A percentile compares a stretch with the other conserved stretches of the same genome.
phyloP scores from a whole-genome alignment of 2,113 vertebrate genomes.

The Rutilus rutilus region DNA sequence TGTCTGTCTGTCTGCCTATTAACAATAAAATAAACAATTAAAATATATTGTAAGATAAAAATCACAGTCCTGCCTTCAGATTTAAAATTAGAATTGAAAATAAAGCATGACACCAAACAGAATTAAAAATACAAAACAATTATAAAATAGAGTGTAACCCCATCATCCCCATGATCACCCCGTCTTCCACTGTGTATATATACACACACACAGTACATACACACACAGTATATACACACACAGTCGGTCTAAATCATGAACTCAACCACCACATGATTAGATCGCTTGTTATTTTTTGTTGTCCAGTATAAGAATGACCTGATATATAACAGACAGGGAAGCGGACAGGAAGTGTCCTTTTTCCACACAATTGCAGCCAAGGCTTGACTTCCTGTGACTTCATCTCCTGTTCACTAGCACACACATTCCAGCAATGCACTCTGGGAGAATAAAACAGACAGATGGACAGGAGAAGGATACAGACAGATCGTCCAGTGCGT shows the following conservation, averaged over 20 bases:
- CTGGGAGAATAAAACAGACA: constrained; percentile 2
- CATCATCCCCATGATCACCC: too few species aligned
- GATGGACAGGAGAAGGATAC: constrained; percentile 3
- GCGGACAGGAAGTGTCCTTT: neutral
- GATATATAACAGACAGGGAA: neutral
- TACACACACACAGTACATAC: neutral
- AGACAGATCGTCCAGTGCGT: neutral
- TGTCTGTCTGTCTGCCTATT: too few species aligned
- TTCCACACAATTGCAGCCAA: constrained; percentile 9
- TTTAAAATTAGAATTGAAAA: too few species aligned
- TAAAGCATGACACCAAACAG: too few species aligned
- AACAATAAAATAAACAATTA: too few species aligned
- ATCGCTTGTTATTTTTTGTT: neutral
- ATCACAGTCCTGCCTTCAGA: too few species aligned
- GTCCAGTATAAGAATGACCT: neutral
- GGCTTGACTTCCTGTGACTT: constrained; percentile 39
- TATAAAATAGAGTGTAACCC: too few species aligned
- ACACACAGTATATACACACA: neutral
- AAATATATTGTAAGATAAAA: too few species aligned
- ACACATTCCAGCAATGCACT: constrained; percentile 22
- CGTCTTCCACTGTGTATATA: too few species aligned
- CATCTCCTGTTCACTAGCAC: constrained; percentile 34
- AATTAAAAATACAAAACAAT: too few species aligned
- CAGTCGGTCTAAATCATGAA: neutral
- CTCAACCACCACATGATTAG: neutral